Conservation (phyloP, 2,797 vertebrate species). For the Gymnothorax reevesii region DNA sequence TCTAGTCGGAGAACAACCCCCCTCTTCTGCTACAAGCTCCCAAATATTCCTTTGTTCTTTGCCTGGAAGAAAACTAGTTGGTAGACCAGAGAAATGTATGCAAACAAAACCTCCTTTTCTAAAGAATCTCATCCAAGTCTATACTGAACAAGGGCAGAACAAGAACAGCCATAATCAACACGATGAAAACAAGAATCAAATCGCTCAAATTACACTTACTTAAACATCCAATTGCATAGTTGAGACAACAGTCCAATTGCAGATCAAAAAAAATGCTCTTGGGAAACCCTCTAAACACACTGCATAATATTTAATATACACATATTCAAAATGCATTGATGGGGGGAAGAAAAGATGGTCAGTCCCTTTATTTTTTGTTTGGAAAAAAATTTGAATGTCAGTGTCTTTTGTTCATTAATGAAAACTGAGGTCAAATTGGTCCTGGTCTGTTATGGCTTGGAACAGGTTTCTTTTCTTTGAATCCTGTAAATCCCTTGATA, state of each 20-base stretch:
- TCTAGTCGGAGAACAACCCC: neutral
- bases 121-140: neutral
- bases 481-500: neutral
- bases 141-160: slow-evolving; percentile 52
- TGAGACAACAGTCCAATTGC: neutral
- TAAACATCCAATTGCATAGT: slow-evolving; percentile 56
- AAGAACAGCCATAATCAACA: slow-evolving; percentile 45
- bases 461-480: neutral
- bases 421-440: neutral
- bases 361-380: neutral
- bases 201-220: slow-evolving; percentile 59
- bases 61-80: neutral
- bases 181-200: slow-evolving; percentile 60
- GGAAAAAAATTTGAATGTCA: neutral
- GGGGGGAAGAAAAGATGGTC: neutral
- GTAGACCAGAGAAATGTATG: slow-evolving; percentile 20
- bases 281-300: neutral
- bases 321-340: neutral
- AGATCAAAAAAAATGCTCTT: neutral
- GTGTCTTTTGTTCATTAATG: neutral
- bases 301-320: neutral
- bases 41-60: neutral
- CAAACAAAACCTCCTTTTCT: slow-evolving; percentile 46
- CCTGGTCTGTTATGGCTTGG: neutral
- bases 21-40: neutral